Evolutionary conservation across 2,113 vertebrate species (phyloP).

Genomic region (Pardalotus punctatus): DNA sequence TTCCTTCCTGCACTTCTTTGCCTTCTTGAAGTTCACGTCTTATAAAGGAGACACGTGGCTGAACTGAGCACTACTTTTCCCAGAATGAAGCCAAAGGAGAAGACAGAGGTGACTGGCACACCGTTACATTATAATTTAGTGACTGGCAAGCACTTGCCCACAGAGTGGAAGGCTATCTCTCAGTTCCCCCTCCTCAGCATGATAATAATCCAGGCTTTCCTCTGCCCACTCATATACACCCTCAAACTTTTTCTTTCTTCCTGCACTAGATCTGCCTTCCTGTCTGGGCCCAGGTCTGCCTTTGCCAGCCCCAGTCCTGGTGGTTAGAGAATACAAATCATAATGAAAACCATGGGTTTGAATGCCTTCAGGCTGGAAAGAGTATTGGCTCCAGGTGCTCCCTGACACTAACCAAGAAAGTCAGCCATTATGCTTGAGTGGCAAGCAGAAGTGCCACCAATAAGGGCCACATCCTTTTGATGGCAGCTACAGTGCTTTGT

Average conservation of each 20-base stretch:
- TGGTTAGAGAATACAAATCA: neutral
- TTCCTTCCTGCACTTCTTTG: neutral
- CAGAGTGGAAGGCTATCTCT: neutral
- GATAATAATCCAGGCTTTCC: neutral
- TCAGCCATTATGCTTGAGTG: neutral
- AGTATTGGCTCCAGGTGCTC: neutral
- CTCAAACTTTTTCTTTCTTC: neutral
- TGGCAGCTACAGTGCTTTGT: neutral
- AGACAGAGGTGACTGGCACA: neutral
- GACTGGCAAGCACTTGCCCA: neutral
- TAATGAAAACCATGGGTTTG: neutral
- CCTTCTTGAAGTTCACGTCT: neutral
- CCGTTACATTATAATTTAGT: accelerated
- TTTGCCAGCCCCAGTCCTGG: neutral
- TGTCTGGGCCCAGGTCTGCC: neutral
- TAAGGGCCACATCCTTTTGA: neutral
- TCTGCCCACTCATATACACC: neutral
- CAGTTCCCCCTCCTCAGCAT: neutral
- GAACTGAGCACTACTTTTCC: neutral
- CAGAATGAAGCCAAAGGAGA: neutral
- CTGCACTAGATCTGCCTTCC: neutral
- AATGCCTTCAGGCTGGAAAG: neutral
- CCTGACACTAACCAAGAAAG: neutral
- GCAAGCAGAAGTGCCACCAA: neutral
- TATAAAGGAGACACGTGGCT: neutral